Evolutionary conservation across 2,888 invertebrate species (phyloP), one percentile per base, ranked within the genome.

Genomic region (Leptinotarsa rubiginosa): DNA sequence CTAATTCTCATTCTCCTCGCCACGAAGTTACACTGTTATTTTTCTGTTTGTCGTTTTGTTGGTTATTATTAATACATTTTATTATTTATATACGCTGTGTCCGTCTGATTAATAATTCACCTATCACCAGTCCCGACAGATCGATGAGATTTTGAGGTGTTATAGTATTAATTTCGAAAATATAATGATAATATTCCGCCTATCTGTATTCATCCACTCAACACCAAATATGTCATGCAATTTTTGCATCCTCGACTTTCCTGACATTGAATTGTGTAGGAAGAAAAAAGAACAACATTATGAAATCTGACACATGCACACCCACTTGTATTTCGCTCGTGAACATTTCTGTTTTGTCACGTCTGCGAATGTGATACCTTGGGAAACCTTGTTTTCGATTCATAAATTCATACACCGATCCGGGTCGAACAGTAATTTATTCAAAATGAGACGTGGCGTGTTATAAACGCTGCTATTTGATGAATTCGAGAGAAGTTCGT

Each of bases 281-380:
- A 41, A 62, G 10, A n/a, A 62, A 41, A 31, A 62, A 62, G 62
- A 50, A 47, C 47, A 64, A 64, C 68, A 70, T 74, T 76, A 70
- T 76, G 74, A 74, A 74, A 74, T 52, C 41, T 31, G 41, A 72
- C 69, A 71, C 72, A 70, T 65, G 71, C 71, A 54, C 54, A 65
- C 16, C 56, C 47, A 41, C 50, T 47, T 68, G 70, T 76, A 74
- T 76, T 74, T 75, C 65, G 64, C 69, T 56, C 47, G 66, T 65
- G 65, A 65, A 72, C 72, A 74, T 77, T 75, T 76, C 73, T 71
- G 62, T 73, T 78, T 76, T 72, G 75, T 78, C 78, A 78, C 78
- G 78, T 78, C 65, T 76, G 66, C 12, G 74, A 78, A 78, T 69
- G 69, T 73, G 76, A 78, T 75, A 78, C 78, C 76, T 73, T 76